A percentile compares a stretch with the other conserved stretches of the same genome.
phyloP scores from a whole-genome alignment of 2,888 invertebrate species.

The Hirtodrosophila cameraria region DNA sequence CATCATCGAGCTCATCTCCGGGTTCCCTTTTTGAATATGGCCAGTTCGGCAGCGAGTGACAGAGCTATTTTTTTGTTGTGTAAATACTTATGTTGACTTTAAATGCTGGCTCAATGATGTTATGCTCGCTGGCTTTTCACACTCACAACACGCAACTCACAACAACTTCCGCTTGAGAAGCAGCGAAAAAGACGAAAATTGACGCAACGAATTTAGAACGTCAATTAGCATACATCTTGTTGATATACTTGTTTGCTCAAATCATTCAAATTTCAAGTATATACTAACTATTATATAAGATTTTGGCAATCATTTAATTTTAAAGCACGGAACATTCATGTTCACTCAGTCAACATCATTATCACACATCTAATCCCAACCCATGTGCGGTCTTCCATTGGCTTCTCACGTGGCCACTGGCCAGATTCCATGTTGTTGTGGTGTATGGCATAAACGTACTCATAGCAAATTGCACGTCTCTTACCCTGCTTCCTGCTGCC shows the following conservation, averaged over 20 bases:
- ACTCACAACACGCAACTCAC: no score
- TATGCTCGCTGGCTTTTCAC: constrained; percentile 57
- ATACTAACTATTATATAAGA: background rate
- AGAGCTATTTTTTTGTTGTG: constrained; percentile 26
- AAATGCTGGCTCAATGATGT: constrained; percentile 37
- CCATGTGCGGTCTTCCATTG: background rate
- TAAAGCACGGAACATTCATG: constrained; percentile 20
- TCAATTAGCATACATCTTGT: constrained; percentile 69
- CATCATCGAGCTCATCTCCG: constrained; percentile 8
- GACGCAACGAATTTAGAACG: constrained; percentile 32
- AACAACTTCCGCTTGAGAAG: constrained; percentile 48
- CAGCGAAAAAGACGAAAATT: constrained; percentile 30
- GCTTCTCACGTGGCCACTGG: constrained; percentile 42
- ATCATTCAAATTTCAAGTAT: constrained; percentile 40
- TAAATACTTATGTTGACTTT: constrained; percentile 17
- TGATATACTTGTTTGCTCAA: constrained; percentile 58
- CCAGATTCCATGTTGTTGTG: constrained; percentile 18
- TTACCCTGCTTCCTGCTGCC: background rate
- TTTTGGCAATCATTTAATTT: no score
- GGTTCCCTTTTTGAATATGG: no score
- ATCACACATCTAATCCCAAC: background rate
- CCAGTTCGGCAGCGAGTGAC: constrained; percentile 3
- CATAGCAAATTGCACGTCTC: no score
- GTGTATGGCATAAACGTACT: constrained; percentile 25
- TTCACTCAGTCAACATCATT: constrained; percentile 5